Percentiles rank a stretch among this genome's conserved stretches.
Conservation (phyloP, 1,140 invertebrate genomes). For the Hypothenemus hampei region DNA sequence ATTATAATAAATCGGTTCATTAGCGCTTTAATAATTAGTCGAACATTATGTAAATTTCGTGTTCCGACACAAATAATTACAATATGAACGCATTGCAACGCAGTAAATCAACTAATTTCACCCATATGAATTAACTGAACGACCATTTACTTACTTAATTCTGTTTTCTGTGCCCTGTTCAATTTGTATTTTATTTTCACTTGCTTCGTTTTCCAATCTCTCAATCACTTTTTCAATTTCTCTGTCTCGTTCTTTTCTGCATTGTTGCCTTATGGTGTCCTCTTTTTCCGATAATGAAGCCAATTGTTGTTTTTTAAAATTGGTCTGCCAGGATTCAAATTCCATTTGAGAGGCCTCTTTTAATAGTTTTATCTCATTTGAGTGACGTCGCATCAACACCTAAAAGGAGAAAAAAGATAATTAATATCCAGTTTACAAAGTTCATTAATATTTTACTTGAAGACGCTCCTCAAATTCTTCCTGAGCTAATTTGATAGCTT, state of each 20-base stretch:
- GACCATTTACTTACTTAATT: slow-evolving; percentile 52
- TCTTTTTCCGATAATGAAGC: slow-evolving; percentile 54
- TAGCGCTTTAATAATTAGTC: too few species aligned
- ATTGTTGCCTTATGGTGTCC: slow-evolving; percentile 53
- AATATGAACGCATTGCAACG: too few species aligned
- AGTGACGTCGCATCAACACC: slow-evolving; percentile 42
- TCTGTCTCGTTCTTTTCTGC: slow-evolving; percentile 56
- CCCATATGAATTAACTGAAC: too few species aligned
- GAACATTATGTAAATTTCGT: too few species aligned
- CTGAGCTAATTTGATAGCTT: slow-evolving; percentile 45
- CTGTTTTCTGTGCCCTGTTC: slow-evolving; percentile 56
- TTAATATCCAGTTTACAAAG: background rate
- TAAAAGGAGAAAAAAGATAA: slow-evolving; percentile 5
- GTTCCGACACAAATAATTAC: too few species aligned
- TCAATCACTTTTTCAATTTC: slow-evolving; percentile 63
- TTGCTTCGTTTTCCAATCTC: slow-evolving; percentile 56
- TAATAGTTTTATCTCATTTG: slow-evolving; percentile 53
- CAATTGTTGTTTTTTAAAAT: slow-evolving; percentile 54
- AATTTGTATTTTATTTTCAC: slow-evolving; percentile 47
- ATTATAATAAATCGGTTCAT: too few species aligned
- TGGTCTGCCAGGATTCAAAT: slow-evolving; percentile 52
- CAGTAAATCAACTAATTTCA: too few species aligned
- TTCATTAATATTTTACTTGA: slow-evolving; percentile 28
- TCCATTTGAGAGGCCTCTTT: slow-evolving; percentile 53
- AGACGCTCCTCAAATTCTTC: slow-evolving; percentile 49